A percentile compares a stretch with the other conserved stretches of the same genome.
phyloP scores from a whole-genome alignment of 2,888 invertebrate species.

The Xestia xanthographa region DNA sequence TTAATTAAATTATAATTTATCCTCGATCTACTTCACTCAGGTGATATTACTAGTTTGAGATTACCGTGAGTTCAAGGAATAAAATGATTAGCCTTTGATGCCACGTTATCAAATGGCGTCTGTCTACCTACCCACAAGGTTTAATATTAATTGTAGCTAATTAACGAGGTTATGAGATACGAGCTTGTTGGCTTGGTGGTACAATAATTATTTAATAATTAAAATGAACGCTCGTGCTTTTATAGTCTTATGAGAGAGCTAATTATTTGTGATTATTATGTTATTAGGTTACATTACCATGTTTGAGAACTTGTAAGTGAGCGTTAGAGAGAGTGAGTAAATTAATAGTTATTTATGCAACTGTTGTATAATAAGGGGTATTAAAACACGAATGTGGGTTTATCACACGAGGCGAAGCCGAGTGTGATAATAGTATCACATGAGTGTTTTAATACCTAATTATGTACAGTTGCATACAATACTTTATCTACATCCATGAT shows the following conservation, averaged over 20 bases:
- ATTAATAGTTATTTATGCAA: no score
- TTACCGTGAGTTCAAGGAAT: not conserved
- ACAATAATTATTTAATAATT: conserved; percentile 24
- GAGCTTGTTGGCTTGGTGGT: conserved; percentile 13
- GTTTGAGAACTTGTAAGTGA: not conserved
- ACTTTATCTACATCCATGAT: no score
- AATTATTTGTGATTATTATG: conserved; percentile 13
- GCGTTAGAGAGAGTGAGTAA: no score
- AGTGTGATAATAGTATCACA: no score
- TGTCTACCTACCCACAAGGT: not conserved
- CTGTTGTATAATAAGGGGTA: no score
- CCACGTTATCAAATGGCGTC: conserved; percentile 7
- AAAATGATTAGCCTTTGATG: conserved; percentile 32
- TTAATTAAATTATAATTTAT: conserved; percentile 19
- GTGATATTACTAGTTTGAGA: conserved; percentile 8
- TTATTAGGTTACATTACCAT: not conserved
- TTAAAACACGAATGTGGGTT: no score
- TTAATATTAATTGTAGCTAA: conserved; percentile 34
- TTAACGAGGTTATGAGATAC: conserved; percentile 32
- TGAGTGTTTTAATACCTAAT: no score
- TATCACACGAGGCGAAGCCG: no score
- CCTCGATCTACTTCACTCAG: not conserved
- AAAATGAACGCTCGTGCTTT: conserved; percentile 11
- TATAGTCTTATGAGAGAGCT: not conserved
- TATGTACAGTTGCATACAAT: no score